Conservation (phyloP, 2,888 invertebrate species). For the Nebria brevicollis region DNA sequence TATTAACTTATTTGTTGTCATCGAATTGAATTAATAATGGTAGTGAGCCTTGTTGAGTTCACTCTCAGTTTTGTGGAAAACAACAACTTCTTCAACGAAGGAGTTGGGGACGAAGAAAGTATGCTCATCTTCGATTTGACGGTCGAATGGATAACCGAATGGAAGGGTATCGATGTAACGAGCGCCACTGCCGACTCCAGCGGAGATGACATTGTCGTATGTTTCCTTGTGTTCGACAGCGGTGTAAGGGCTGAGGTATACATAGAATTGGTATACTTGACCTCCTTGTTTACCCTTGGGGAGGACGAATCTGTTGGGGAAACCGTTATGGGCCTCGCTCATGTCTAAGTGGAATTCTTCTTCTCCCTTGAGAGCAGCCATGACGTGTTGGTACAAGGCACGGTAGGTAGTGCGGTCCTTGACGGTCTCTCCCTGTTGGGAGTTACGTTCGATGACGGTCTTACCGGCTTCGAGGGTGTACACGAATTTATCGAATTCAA, state of each 20-base stretch:
- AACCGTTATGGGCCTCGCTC: constrained; percentile 70
- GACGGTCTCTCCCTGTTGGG: constrained; percentile 44
- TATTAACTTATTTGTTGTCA: background rate
- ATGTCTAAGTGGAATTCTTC: constrained; percentile 65
- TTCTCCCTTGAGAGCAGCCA: constrained; percentile 65
- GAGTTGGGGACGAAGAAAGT: constrained; percentile 72
- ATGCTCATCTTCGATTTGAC: constrained; percentile 71
- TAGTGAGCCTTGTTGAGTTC: constrained; percentile 37
- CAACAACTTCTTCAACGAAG: constrained; percentile 69
- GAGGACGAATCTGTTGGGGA: constrained; percentile 75
- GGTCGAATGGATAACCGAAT: constrained; percentile 63
- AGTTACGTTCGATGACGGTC: constrained; percentile 72
- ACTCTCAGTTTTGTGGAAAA: constrained; percentile 68
- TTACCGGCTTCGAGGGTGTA: constrained; percentile 69
- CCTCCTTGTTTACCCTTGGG: constrained; percentile 75
- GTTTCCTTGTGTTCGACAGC: constrained; percentile 56
- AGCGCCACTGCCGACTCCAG: constrained; percentile 68
- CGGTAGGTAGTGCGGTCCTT: constrained; percentile 72
- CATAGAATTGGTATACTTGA: constrained; percentile 72
- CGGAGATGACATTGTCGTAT: constrained; percentile 64
- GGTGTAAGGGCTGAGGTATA: constrained; percentile 64
- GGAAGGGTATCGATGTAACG: constrained; percentile 64
- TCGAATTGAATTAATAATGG: constrained; percentile 17
- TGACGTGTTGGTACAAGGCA: constrained; percentile 70
- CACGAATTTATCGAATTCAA: constrained; percentile 72